Evolutionary conservation across 2,888 invertebrate species (phyloP).

Genomic region (Chromoteleia sp.): DNA sequence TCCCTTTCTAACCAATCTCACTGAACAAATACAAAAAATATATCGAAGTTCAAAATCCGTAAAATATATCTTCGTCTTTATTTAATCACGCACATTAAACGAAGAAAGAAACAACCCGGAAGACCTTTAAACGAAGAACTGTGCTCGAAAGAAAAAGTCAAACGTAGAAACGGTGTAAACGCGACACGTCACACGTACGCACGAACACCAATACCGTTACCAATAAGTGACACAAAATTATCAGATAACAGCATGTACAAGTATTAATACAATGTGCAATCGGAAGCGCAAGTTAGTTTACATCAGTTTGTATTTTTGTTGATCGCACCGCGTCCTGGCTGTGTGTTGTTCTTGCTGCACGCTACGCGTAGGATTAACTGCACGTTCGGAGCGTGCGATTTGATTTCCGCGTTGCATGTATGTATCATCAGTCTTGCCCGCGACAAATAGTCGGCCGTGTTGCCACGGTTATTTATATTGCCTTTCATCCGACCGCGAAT

Average conservation of each 20-base stretch:
- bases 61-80: background rate
- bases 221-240: background rate
- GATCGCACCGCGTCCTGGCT: background rate
- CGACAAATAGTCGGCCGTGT: background rate
- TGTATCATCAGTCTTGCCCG: slow-evolving; percentile 13
- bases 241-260: slow-evolving; percentile 31
- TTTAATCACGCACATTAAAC: background rate
- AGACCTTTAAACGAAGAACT: background rate
- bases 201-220: background rate
- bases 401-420: slow-evolving; percentile 25
- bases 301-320: slow-evolving; percentile 15
- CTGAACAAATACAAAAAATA: background rate
- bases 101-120: background rate
- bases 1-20: background rate
- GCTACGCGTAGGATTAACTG: background rate
- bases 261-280: slow-evolving; percentile 31
- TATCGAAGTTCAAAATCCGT: too few species aligned
- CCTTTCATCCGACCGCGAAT: background rate
- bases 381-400: background rate
- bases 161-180: slow-evolving; percentile 7
- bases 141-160: background rate
- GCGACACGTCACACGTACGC: slow-evolving; percentile 19
- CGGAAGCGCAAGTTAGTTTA: slow-evolving; percentile 10
- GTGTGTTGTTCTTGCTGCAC: slow-evolving; percentile 2
- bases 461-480: background rate